These are phyloP conservation scores for Rosalia funebris DNA, from an alignment of 2,888 invertebrate genomes.

Conservation along the genomic window DNA sequence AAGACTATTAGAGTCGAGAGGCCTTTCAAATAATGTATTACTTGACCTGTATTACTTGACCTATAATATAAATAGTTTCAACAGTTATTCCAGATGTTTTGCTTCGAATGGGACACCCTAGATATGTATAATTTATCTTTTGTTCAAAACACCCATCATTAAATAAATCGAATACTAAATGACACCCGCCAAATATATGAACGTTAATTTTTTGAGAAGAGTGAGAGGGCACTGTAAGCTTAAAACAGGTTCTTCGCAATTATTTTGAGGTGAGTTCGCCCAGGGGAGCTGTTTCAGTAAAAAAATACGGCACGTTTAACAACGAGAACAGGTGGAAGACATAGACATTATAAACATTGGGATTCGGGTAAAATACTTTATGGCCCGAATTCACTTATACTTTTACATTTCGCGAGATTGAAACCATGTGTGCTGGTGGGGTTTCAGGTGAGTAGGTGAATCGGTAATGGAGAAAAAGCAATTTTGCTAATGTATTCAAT, in stretches of 20 bases:
- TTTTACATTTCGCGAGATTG: constrained; percentile 48
- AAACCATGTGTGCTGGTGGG: constrained; percentile 44
- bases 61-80: no score
- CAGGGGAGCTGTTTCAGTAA: constrained; percentile 42
- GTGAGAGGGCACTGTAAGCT: no score
- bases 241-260: constrained; percentile 6
- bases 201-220: no score
- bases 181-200: no score
- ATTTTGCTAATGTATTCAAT: constrained; percentile 47
- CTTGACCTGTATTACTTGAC: no score
- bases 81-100: no score
- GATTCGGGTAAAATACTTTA: constrained; percentile 59
- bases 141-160: no score
- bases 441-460: constrained; percentile 40
- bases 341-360: constrained; percentile 57
- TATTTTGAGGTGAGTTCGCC: constrained; percentile 29
- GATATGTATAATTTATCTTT: no score
- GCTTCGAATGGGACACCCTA: no score
- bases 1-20: no score
- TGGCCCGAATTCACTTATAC: constrained; percentile 51
- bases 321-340: constrained; percentile 59
- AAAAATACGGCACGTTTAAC: constrained; percentile 36
- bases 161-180: no score
- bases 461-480: constrained; percentile 39
- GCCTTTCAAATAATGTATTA: no score